A percentile compares a stretch with the other conserved stretches of the same genome.
Evolutionary conservation across 2,113 vertebrate genomes (phyloP).

Genomic region (Notiomystis cincta): DNA sequence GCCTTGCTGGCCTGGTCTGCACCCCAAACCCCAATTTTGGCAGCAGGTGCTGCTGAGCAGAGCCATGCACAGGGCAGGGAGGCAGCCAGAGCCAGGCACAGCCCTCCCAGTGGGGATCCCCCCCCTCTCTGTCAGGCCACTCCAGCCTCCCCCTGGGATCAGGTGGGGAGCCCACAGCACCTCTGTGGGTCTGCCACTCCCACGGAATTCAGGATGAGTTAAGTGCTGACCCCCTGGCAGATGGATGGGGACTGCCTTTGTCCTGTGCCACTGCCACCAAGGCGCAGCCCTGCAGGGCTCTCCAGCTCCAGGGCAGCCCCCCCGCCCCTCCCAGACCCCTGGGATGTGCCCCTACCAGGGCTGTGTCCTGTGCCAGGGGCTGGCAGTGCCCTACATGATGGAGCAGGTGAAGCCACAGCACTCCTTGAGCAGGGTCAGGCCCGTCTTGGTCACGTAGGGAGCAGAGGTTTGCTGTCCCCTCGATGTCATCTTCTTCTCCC

Average conservation of each 20-base stretch:
- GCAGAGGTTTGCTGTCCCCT: constrained; percentile 76
- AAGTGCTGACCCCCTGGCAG: neutral
- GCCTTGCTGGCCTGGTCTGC: neutral
- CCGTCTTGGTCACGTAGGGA: constrained; percentile 78
- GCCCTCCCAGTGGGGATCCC: neutral
- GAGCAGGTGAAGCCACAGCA: constrained; percentile 89
- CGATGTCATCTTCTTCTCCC: constrained; percentile 65
- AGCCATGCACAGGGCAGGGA: neutral
- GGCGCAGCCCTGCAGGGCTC: rapidly evolving
- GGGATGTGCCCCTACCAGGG: neutral
- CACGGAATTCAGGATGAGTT: too few relatives aligned
- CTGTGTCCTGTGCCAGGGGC: neutral
- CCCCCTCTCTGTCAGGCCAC: neutral
- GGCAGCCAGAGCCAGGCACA: neutral
- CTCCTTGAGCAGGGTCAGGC: constrained; percentile 84
- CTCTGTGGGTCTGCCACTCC: neutral
- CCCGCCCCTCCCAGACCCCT: neutral
- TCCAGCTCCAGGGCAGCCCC: neutral
- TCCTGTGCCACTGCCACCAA: neutral
- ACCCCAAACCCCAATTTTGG: neutral
- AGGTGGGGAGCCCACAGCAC: neutral
- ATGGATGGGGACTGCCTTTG: neutral
- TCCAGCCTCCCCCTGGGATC: neutral
- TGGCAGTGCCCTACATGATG: constrained; percentile 76
- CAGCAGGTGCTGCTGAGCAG: neutral